Evolutionary conservation across 2,888 invertebrate genomes (phyloP).

Genomic region (Leptarthrus brevirostris): DNA sequence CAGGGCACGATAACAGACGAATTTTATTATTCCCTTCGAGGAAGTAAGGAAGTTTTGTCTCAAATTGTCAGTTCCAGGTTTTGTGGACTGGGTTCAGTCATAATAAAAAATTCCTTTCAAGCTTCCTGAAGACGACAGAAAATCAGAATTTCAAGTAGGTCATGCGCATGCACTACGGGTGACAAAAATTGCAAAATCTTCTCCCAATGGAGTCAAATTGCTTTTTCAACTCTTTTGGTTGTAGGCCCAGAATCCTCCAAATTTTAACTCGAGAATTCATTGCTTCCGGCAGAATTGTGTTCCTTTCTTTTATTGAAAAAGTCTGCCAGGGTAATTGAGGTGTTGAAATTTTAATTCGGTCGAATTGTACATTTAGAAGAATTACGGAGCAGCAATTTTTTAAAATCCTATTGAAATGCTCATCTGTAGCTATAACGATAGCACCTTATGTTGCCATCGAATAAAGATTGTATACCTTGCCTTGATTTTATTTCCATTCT

Average conservation of each 20-base stretch:
- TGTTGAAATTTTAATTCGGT: slow-evolving; percentile 23
- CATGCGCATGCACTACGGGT: background rate
- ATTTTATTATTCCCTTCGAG: slow-evolving; percentile 13
- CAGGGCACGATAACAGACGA: background rate
- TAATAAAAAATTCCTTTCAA: slow-evolving; percentile 10
- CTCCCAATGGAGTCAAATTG: background rate
- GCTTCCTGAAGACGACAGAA: background rate
- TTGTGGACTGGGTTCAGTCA: background rate
- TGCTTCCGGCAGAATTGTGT: background rate
- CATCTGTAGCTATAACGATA: slow-evolving; percentile 16
- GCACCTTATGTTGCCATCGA: background rate
- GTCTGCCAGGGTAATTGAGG: background rate
- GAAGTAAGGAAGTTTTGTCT: background rate
- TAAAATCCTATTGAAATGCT: slow-evolving; percentile 30
- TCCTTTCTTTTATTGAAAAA: background rate
- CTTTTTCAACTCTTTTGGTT: background rate
- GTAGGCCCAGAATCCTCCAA: background rate
- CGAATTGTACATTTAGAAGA: slow-evolving; percentile 27
- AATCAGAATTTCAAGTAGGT: background rate
- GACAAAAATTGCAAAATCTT: slow-evolving; percentile 4
- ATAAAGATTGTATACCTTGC: background rate
- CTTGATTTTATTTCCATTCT: background rate
- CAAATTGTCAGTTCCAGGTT: slow-evolving; percentile 14
- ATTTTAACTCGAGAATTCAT: background rate
- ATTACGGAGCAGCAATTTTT: slow-evolving; percentile 16